Evolutionary conservation across 64 coral and sea anemone genomes (phyloP), one percentile per base, ranked within the genome.

Genomic region (Orbicella faveolata): DNA sequence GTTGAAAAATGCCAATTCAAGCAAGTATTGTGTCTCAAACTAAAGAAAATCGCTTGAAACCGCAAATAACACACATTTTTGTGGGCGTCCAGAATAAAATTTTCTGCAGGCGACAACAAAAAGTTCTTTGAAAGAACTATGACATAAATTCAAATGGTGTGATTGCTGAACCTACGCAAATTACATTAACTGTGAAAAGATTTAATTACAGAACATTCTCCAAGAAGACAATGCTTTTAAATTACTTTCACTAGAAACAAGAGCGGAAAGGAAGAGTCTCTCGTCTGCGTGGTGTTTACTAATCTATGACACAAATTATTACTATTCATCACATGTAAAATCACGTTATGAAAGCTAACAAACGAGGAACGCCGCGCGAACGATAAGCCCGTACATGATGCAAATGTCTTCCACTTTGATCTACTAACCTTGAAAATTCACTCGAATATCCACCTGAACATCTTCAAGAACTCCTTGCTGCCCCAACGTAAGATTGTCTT

Each of bases 401-500:
- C 23, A 61, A 75, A 79, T 59, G 12, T 59, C 54, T 14, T 57
- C 8, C 54, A 57, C 54, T 4, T 14, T 72, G 67, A 92, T 59
- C 44, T 48, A 61, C 74, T 93, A 66, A 99, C 97, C 97, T 95
- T 95, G 91, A 67, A 99, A 99, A 81, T 99, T 93, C 54, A 99
- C 91, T 89, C 94, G 39, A 13, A 99, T 83, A 89, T 99, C 97
- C 61, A 99, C 65, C 36, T 93, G 94, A n/a, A 79, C 78, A 41
- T 75, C 81, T 70, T 99, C 91, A 41, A 75, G 30, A 35, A 99
- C 88, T 63, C 89, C 91, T 86, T 99, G 97, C 36, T 99, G 97
- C 63, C 97, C 94, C 30, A 99, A 80, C 3, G 97, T 99, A 48
- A 99, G 65, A 52, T 79, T 92, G 68, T 99, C 97, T 77, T 91